These are phyloP conservation scores for Eumerus sabulonum DNA, from an alignment of 2,888 invertebrate genomes.

Conservation along the genomic window DNA sequence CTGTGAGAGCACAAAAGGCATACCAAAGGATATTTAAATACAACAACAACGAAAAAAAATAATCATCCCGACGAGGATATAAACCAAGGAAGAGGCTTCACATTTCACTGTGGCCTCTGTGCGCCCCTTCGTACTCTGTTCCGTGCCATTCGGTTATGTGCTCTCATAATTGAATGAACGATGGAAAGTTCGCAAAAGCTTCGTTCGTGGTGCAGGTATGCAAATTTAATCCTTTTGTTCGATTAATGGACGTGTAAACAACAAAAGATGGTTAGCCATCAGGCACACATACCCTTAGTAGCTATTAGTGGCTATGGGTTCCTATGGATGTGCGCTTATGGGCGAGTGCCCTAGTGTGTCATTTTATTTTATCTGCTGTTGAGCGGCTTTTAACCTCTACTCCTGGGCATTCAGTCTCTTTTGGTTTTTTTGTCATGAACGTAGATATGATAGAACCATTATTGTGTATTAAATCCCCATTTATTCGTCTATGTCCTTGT, in stretches of 20 bases:
- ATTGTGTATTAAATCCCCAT: constrained; percentile 64
- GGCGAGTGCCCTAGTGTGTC: too few species aligned
- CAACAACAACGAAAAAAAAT: constrained; percentile 2
- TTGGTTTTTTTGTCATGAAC: constrained; percentile 10
- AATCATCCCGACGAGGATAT: constrained; percentile 7
- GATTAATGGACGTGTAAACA: constrained; percentile 71
- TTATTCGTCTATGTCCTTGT: constrained; percentile 27
- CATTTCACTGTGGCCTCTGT: neutral
- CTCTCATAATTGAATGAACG: neutral
- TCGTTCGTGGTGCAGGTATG: constrained; percentile 49
- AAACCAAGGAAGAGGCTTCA: neutral
- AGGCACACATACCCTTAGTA: constrained; percentile 29
- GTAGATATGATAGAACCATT: constrained; percentile 38
- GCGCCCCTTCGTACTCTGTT: too few species aligned
- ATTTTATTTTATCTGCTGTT: constrained; percentile 2
- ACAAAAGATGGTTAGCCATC: constrained; percentile 68
- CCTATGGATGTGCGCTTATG: constrained; percentile 17
- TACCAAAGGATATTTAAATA: neutral
- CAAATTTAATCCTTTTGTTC: constrained; percentile 71
- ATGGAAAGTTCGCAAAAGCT: constrained; percentile 62
- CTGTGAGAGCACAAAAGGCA: constrained; percentile 4
- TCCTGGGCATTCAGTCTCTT: too few species aligned
- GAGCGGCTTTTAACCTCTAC: constrained; percentile 55
- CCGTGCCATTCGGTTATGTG: neutral
- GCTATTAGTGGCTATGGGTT: constrained; percentile 30